These are phyloP conservation scores for Flexamia atlantica DNA, from an alignment of 2,888 invertebrate species.

Conservation along the genomic window DNA sequence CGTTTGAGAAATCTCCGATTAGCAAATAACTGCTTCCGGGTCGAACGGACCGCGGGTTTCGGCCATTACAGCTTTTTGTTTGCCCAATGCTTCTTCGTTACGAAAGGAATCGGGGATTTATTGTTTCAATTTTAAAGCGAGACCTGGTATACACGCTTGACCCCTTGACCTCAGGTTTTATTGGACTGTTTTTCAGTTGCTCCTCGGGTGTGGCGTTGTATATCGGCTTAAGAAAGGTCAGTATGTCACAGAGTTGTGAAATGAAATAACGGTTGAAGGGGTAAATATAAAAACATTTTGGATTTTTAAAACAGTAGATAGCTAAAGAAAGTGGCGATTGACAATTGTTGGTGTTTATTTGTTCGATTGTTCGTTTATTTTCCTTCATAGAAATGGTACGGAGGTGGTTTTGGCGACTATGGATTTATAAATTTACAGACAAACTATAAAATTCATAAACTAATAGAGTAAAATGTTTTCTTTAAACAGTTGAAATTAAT, in stretches of 20 bases:
- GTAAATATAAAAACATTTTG: background rate
- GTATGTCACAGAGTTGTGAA: background rate
- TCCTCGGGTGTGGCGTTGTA: background rate
- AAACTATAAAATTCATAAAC: too few species aligned
- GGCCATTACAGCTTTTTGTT: constrained; percentile 5
- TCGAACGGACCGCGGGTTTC: background rate
- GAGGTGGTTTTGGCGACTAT: too few species aligned
- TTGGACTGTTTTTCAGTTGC: background rate
- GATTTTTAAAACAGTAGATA: too few species aligned
- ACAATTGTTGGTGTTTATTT: too few species aligned
- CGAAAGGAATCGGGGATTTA: background rate
- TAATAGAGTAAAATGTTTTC: too few species aligned
- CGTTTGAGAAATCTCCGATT: constrained; percentile 35
- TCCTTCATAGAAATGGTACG: too few species aligned
- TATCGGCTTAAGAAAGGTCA: background rate
- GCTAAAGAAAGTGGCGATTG: too few species aligned
- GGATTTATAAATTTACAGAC: too few species aligned
- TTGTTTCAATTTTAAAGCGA: constrained; percentile 12
- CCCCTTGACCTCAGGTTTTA: background rate
- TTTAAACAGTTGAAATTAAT: too few species aligned
- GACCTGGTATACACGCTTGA: background rate
- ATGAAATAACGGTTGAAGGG: background rate
- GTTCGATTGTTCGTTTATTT: too few species aligned
- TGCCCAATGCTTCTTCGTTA: background rate
- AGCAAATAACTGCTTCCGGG: constrained; percentile 34